Evolutionary conservation across 2,113 vertebrate genomes (phyloP), one percentile per base, ranked within the genome.

Genomic region (Colossoma macropomum): DNA sequence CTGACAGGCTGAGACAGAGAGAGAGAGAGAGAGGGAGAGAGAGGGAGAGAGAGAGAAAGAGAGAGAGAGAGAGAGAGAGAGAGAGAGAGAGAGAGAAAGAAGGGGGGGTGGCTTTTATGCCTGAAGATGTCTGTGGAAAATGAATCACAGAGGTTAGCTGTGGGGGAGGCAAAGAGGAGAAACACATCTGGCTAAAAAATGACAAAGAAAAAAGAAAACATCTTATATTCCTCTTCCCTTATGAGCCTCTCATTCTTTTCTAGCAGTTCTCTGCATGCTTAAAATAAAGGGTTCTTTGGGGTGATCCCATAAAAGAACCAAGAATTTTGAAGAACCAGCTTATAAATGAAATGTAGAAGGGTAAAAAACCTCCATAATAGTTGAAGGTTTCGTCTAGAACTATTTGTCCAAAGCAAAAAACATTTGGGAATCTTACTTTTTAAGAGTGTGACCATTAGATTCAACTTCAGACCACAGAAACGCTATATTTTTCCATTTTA

Each of bases 81-180:
- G n/a, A 21, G 60, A 19, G 69, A 76, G 72, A 84, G 77, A 30
- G 56, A 2, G 32, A 78, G 82, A 75, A 60, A 63, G 17, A 19
- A 8, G 73, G 76, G 15, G 73, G 87, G 85, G 86, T 21, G 59
- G 21, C 63, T 69, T 83, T 78, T 74, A 48, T 77, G 84, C 73
- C 75, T 72, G 50, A 80, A 83, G 91, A 91, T 86, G 92, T 90
- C 92, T 93, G 90, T 93, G 94, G 93, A 93, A 94, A 93, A 93
- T 93, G 90, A 93, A 94, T 95, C 92, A 94, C 80, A 79, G 92
- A 88, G 92, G 91, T 92, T 92, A 77, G 84, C 83, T 79, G 79
- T 59, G 66, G 87, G 82, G 87, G 81, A 88, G 85, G 71, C 83
- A 91, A 82, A 79, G 77, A 90, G 80, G 84, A 93, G 89, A 93